Evolutionary conservation across 2,797 vertebrate species (phyloP), one percentile per base, ranked within the genome.

Genomic region (Ataeniobius toweri): DNA sequence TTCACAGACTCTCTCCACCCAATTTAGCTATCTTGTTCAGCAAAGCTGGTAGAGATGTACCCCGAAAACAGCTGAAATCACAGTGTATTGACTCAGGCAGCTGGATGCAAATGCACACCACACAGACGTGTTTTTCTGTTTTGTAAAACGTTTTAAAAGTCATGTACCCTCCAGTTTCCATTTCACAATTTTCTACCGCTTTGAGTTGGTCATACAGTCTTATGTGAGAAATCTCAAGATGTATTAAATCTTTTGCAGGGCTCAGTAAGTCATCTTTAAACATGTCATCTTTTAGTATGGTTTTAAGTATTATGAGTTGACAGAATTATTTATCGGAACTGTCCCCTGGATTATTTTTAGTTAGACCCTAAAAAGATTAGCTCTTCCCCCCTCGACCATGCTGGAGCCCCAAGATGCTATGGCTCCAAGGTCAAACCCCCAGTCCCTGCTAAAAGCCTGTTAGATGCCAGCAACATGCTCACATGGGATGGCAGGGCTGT

Each of bases 371-470:
- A 79, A 80, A 83, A 69, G 77, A 51, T 73, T 24, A 77, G 56
- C 83, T 80, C 77, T 75, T 26, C 61, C 28, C 12, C 63, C 12
- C 9, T 48, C 44, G 5, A 53, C 75, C 41, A 28, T n/a, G 31
- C 71, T 73, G 58, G 78, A 89, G 86, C 81, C 76, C 83, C 71
- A 89, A 94, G 92, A 93, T 90, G 91, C 83, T 91, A 77, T 58
- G 59, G 58, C 89, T 85, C 86, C 91, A 94, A 95, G 94, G 93
- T 94, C 93, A 93, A 91, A 92, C 63, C 83, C 41, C 50, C 80
- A 75, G 71, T n/a, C 53, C 77, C 63, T 46, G 88, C 78, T 78
- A 56, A 84, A 72, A 77, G 85, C 88, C 89, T 87, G 83, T 69
- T 26, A 76, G 87, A 92, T 86, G 87, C 77, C 89, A 84, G 85